Percentiles rank a stretch among this genome's conserved stretches.
These are phyloP conservation scores for Scolopax bukidnonensis DNA, from an alignment of 2,797 vertebrate genomes.

Conservation along the genomic window DNA sequence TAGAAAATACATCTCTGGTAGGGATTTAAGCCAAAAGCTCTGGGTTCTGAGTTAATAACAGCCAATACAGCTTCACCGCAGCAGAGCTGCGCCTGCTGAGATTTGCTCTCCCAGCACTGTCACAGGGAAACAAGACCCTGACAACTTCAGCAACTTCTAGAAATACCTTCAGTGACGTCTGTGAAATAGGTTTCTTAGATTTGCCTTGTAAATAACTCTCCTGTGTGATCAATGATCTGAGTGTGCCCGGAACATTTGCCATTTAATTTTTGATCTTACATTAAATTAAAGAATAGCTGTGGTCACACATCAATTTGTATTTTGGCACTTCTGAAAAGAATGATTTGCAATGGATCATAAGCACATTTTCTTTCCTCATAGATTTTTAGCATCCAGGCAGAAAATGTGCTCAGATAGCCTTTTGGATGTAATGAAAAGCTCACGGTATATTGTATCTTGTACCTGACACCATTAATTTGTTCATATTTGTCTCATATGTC, in stretches of 20 bases:
- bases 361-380: constrained; percentile 22
- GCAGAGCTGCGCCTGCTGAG: neutral
- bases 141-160: neutral
- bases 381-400: constrained; percentile 50
- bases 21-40: neutral
- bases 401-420: constrained; percentile 11
- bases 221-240: neutral
- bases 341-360: constrained; percentile 29
- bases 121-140: neutral
- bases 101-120: neutral
- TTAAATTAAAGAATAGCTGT: neutral
- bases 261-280: neutral
- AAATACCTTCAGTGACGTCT: neutral
- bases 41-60: neutral
- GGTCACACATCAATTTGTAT: neutral
- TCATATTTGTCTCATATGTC: constrained; percentile 13
- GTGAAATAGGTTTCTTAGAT: neutral
- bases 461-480: constrained; percentile 23
- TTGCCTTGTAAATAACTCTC: neutral
- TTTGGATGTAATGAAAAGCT: constrained; percentile 37
- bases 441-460: neutral
- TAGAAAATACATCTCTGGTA: neutral
- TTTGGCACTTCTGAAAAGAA: constrained; percentile 21
- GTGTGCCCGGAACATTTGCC: neutral
- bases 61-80: fast-evolving